Conservation (phyloP, 2,888 invertebrate genomes). For the Petrolisthes cinctipes region DNA sequence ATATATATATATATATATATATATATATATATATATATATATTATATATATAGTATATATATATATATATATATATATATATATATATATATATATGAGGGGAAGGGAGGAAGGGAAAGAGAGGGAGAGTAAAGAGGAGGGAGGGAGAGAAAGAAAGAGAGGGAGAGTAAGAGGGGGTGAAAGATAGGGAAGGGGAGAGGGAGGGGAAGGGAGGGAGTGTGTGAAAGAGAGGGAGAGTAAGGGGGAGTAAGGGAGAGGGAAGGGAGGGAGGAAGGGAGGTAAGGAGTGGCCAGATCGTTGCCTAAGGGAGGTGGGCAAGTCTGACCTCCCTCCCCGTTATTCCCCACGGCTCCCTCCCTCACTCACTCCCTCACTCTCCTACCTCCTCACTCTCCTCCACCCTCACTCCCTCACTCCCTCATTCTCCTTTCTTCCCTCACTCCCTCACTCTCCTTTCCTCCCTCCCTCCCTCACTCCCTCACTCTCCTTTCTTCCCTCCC, state of each 20-base stretch:
- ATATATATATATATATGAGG: background rate
- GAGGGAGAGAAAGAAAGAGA: background rate
- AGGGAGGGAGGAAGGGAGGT: too few species aligned
- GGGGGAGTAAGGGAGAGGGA: background rate
- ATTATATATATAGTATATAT: too few species aligned
- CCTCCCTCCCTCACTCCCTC: background rate
- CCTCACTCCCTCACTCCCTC: background rate
- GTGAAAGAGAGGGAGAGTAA: background rate
- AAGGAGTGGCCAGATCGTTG: too few species aligned
- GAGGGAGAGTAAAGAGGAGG: background rate
- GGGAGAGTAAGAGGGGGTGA: background rate
- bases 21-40: too few species aligned
- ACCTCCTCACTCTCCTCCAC: too few species aligned
- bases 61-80: too few species aligned
- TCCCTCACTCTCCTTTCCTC: slow-evolving; percentile 17
- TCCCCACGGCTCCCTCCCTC: too few species aligned
- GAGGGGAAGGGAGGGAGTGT: background rate
- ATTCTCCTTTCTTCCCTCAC: background rate
- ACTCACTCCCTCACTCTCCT: too few species aligned
- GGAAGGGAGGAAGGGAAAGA: background rate
- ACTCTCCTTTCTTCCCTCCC: background rate
- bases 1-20: too few species aligned
- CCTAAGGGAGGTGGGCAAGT: too few species aligned
- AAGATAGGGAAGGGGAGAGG: background rate
- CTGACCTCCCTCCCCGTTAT: too few species aligned